Conservation (phyloP, 2,888 invertebrate genomes). For the Eurytoma adleriae region DNA sequence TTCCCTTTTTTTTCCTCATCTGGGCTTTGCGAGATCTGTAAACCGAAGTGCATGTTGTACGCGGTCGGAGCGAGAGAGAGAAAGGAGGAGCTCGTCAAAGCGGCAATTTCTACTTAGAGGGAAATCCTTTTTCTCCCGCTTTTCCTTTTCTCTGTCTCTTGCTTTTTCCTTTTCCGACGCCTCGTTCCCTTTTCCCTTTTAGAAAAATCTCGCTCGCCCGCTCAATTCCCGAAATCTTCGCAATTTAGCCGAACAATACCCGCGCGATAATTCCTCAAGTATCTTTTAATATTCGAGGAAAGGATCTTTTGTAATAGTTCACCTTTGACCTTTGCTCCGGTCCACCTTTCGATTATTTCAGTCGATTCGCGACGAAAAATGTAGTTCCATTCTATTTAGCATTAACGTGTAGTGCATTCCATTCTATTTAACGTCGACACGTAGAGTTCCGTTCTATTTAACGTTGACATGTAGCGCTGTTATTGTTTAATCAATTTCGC, state of each 20-base stretch:
- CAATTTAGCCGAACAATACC: constrained; percentile 51
- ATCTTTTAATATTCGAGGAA: constrained; percentile 40
- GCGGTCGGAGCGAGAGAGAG: neutral
- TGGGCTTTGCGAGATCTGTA: constrained; percentile 27
- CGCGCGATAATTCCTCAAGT: constrained; percentile 46
- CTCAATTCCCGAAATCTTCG: constrained; percentile 45
- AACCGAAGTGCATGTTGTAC: constrained; percentile 42
- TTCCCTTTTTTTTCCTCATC: constrained; percentile 22
- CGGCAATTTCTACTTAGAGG: constrained; percentile 46
- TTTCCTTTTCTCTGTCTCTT: constrained; percentile 15
- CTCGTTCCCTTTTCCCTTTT: neutral
- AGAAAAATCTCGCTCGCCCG: neutral
- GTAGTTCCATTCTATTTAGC: no score
- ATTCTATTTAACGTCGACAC: no score
- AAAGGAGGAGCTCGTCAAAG: constrained; percentile 38
- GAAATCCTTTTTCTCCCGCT: constrained; percentile 27
- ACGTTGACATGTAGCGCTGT: no score
- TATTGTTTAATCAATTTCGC: no score
- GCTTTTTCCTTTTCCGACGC: constrained; percentile 1
- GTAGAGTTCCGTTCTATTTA: neutral
- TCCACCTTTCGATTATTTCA: neutral
- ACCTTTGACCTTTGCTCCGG: constrained; percentile 3
- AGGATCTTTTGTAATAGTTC: constrained; percentile 29
- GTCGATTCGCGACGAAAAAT: no score
- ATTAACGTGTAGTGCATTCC: no score